Conservation (phyloP, 2,113 vertebrate genomes). For the Oreochromis tanganicae region DNA sequence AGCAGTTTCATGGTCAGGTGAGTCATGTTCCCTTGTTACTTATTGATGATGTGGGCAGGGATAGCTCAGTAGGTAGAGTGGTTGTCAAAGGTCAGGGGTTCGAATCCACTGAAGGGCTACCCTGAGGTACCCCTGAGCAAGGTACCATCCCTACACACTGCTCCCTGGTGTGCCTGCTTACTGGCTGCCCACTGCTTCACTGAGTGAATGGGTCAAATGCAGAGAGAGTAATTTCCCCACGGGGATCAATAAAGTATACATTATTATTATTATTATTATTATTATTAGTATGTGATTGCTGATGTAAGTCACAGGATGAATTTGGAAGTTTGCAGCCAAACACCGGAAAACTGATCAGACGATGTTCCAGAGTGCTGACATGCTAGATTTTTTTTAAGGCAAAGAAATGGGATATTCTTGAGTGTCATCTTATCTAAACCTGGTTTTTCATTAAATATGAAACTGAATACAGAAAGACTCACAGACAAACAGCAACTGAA, state of each 20-base stretch:
- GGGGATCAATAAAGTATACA: too few species aligned
- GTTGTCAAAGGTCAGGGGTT: too few species aligned
- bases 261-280: background rate
- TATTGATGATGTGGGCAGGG: background rate
- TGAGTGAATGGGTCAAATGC: too few species aligned
- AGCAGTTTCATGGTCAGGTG: background rate
- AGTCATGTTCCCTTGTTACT: background rate
- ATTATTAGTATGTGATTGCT: background rate
- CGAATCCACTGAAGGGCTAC: too few species aligned
- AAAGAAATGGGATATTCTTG: background rate
- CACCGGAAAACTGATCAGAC: accelerated
- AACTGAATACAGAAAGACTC: background rate
- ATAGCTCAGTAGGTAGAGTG: background rate
- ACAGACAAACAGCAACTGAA: background rate
- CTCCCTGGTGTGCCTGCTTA: too few species aligned
- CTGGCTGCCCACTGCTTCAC: too few species aligned
- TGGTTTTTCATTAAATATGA: background rate
- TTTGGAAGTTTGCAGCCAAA: background rate
- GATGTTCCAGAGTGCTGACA: accelerated
- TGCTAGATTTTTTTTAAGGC: accelerated
- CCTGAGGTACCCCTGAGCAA: too few species aligned
- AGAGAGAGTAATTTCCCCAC: too few species aligned
- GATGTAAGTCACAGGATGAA: background rate
- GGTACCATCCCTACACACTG: too few species aligned
- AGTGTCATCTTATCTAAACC: background rate